Percentiles rank a stretch among this genome's conserved stretches.
These are phyloP conservation scores for Eufriesea mexicana DNA, from an alignment of 1,140 invertebrate genomes.

Conservation along the genomic window DNA sequence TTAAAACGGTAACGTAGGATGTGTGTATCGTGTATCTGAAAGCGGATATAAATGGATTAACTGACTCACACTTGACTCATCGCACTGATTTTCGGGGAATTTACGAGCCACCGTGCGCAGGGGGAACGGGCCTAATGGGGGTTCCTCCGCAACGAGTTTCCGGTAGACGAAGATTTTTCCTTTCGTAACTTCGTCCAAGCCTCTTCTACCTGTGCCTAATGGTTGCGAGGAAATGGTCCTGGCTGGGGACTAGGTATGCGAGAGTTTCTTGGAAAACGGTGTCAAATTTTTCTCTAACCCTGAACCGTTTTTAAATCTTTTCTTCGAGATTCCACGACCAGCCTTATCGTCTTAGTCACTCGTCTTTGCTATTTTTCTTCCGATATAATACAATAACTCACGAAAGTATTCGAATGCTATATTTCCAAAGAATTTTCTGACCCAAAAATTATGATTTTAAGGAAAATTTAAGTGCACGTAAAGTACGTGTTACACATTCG, in stretches of 20 bases:
- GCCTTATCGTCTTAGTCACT: too few species aligned
- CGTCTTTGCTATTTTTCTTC: too few species aligned
- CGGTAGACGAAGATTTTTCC: neutral
- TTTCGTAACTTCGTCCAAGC: neutral
- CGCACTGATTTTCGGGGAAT: constrained; percentile 41
- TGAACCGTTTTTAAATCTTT: too few species aligned
- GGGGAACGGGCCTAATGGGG: neutral
- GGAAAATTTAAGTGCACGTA: too few species aligned
- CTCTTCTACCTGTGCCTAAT: neutral
- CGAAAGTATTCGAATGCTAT: too few species aligned
- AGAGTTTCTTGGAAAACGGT: neutral
- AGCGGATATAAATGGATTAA: constrained; percentile 55
- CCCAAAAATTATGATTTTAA: too few species aligned
- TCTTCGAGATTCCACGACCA: too few species aligned
- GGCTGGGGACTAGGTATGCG: neutral
- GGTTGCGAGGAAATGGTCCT: too few species aligned
- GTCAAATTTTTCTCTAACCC: neutral
- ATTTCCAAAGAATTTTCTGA: too few species aligned
- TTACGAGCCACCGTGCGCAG: neutral
- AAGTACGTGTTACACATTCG: too few species aligned
- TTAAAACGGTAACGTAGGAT: constrained; percentile 52
- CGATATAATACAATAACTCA: too few species aligned
- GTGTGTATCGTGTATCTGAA: constrained; percentile 48
- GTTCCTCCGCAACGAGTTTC: neutral
- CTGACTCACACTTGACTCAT: constrained; percentile 45